Evolutionary conservation across 2,113 vertebrate species (phyloP).

Genomic region (Ranitomeya imitator): DNA sequence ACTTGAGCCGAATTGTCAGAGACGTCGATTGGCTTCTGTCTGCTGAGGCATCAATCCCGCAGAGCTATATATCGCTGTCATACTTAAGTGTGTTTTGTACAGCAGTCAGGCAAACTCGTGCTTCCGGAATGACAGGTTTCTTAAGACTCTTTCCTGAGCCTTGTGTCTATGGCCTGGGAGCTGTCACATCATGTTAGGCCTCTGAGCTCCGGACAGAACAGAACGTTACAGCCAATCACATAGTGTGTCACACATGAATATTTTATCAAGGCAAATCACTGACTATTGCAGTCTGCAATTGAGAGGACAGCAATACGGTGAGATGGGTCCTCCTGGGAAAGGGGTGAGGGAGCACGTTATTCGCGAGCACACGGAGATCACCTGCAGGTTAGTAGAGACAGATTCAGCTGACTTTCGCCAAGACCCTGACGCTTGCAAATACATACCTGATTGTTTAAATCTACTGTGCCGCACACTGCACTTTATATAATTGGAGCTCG

Average conservation of each 20-base stretch:
- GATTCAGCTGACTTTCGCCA: constrained; percentile 32
- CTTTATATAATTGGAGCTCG: constrained; percentile 9
- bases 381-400: constrained; percentile 47
- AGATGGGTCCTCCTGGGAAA: constrained; percentile 48
- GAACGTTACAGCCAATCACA: constrained; percentile 55
- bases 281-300: constrained; percentile 48
- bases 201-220: constrained; percentile 55
- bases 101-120: constrained; percentile 14
- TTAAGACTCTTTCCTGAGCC: constrained; percentile 48
- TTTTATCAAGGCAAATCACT: constrained; percentile 58
- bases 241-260: constrained; percentile 58
- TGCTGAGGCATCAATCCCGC: constrained; percentile 27
- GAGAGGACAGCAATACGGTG: constrained; percentile 53
- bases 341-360: constrained; percentile 48
- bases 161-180: constrained; percentile 49
- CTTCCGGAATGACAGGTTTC: constrained; percentile 44
- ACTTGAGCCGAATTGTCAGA: not conserved
- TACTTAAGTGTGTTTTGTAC: constrained; percentile 33
- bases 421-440: constrained; percentile 4
- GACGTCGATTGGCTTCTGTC: constrained; percentile 2
- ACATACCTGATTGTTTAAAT: constrained; percentile 11
- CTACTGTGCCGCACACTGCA: not conserved
- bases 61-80: constrained; percentile 37
- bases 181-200: constrained; percentile 58
- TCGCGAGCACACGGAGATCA: constrained; percentile 33